phyloP scores from a whole-genome alignment of 2,797 vertebrate species.

The Novumbra hubbsi region DNA sequence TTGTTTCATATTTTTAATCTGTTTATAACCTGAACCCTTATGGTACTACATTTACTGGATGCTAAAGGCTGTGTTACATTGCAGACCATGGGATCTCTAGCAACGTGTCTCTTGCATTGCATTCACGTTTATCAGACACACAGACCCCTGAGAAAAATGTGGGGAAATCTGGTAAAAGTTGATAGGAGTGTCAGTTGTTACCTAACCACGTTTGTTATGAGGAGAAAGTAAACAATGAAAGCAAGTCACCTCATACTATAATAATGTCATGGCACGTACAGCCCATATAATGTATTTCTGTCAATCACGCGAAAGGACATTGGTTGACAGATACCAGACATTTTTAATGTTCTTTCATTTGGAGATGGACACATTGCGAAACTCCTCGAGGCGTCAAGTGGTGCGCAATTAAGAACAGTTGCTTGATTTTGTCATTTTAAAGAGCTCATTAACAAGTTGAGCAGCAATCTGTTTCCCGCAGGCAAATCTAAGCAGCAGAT shows the following conservation, averaged over 20 bases:
- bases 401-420: slow-evolving; percentile 38
- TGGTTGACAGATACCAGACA: background rate
- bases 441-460: slow-evolving; percentile 34
- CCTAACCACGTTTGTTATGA: background rate
- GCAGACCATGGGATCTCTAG: slow-evolving; percentile 2
- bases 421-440: slow-evolving; percentile 46
- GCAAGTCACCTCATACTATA: slow-evolving; percentile 7
- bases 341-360: background rate
- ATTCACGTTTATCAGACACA: background rate
- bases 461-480: slow-evolving; percentile 56
- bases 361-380: slow-evolving; percentile 7
- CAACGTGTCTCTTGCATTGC: background rate
- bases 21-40: background rate
- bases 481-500: slow-evolving; percentile 60
- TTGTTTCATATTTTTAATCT: background rate
- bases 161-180: background rate
- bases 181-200: background rate
- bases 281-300: background rate
- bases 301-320: background rate
- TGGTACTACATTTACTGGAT: slow-evolving; percentile 27
- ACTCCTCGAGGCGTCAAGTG: slow-evolving; percentile 17
- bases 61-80: slow-evolving; percentile 51
- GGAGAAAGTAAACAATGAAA: slow-evolving; percentile 17
- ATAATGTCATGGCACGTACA: background rate
- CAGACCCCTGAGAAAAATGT: background rate